A percentile compares a stretch with the other conserved stretches of the same genome.
These are phyloP conservation scores for Drosophila lutescens DNA, from an alignment of 2,888 invertebrate species.

Conservation along the genomic window DNA sequence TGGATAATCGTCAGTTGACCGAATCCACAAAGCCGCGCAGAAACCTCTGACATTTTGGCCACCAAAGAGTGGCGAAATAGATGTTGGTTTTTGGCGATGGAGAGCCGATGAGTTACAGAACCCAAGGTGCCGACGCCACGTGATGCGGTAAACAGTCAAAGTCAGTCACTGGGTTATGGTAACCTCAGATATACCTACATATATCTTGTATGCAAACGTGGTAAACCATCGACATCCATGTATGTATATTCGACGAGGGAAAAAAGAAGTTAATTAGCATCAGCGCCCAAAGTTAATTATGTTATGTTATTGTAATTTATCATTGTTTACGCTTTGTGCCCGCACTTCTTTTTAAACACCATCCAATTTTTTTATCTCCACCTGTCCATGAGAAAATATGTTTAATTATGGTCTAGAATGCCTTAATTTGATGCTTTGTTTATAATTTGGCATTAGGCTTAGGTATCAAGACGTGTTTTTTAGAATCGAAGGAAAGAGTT, in stretches of 20 bases:
- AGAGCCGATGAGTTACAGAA: conserved; percentile 52
- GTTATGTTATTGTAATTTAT: conserved; percentile 69
- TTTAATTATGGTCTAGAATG: conserved; percentile 1
- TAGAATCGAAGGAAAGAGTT: too few species aligned
- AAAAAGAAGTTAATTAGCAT: conserved; percentile 67
- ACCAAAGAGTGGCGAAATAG: conserved; percentile 56
- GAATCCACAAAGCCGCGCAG: conserved; percentile 43
- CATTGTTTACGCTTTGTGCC: conserved; percentile 70
- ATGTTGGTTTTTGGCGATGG: conserved; percentile 14
- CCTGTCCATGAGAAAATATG: conserved; percentile 15
- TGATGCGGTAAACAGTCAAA: conserved; percentile 51
- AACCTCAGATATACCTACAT: conserved; percentile 25
- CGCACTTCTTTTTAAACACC: conserved; percentile 56
- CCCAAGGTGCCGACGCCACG: conserved; percentile 47
- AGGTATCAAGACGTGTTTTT: too few species aligned
- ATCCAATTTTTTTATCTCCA: conserved; percentile 50
- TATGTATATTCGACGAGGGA: conserved; percentile 10
- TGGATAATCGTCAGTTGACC: conserved; percentile 58
- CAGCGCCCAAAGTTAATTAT: conserved; percentile 60
- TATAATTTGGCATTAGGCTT: too few species aligned
- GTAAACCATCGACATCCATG: conserved; percentile 16
- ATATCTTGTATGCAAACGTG: conserved; percentile 20
- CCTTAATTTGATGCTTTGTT: too few species aligned
- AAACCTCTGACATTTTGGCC: conserved; percentile 52
- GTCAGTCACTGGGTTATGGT: conserved; percentile 73